Evolutionary conservation across 2,888 invertebrate species (phyloP).

Genomic region (Margaritifera margaritifera): DNA sequence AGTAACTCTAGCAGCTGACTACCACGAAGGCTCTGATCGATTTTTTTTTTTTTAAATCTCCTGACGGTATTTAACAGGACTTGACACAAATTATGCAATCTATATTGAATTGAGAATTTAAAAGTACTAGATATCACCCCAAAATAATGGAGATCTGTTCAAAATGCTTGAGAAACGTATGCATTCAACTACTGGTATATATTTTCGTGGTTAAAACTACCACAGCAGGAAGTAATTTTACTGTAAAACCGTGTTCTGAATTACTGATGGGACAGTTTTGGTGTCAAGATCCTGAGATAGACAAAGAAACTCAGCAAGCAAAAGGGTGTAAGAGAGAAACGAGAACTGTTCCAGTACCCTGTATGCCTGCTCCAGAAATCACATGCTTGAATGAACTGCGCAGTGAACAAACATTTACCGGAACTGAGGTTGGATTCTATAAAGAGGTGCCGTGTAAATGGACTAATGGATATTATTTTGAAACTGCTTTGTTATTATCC

Average conservation of each 20-base stretch:
- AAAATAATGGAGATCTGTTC: too few relatives aligned
- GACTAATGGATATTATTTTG: conserved; percentile 96
- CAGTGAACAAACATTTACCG: conserved; percentile 73
- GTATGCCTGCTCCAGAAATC: conserved; percentile 87
- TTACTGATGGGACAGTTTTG: conserved; percentile 66
- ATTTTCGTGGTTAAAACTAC: too few relatives aligned
- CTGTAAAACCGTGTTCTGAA: conserved; percentile 20
- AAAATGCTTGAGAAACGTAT: too few relatives aligned
- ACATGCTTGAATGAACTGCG: conserved; percentile 77
- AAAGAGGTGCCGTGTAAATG: conserved; percentile 91
- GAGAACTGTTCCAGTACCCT: conserved; percentile 79
- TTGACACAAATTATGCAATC: too few relatives aligned
- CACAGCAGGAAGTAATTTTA: too few relatives aligned
- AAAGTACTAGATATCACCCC: too few relatives aligned
- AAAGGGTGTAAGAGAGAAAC: conserved; percentile 85
- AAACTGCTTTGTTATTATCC: conserved; percentile 91
- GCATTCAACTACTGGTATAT: background rate
- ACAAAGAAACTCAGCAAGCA: conserved; percentile 90
- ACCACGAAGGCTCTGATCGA: too few relatives aligned
- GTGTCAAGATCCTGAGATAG: conserved; percentile 78
- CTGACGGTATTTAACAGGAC: too few relatives aligned
- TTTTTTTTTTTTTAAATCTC: too few relatives aligned
- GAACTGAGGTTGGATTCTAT: conserved; percentile 80
- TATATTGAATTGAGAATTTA: too few relatives aligned
- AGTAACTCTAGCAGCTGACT: too few relatives aligned